These are phyloP conservation scores for Cyrtodaria siliqua DNA, from an alignment of 2,888 invertebrate genomes.

Conservation along the genomic window DNA sequence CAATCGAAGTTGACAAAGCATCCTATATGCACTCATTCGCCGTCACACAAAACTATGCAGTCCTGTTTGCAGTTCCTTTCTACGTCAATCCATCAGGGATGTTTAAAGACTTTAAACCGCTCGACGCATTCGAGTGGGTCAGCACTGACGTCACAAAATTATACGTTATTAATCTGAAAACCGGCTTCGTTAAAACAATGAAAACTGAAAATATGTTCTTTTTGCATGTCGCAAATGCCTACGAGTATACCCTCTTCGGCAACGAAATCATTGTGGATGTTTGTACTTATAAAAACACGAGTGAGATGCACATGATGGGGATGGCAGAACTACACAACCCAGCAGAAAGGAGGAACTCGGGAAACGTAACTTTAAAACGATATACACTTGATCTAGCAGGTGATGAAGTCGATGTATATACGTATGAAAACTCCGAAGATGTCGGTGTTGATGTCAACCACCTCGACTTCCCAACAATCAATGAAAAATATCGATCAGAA, in stretches of 20 bases:
- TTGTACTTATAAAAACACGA: conserved; percentile 57
- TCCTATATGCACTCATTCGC: conserved; percentile 83
- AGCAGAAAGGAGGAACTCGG: conserved; percentile 31
- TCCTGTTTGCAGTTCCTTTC: conserved; percentile 78
- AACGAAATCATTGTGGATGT: conserved; percentile 60
- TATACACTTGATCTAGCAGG: conserved; percentile 55
- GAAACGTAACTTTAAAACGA: conserved; percentile 45
- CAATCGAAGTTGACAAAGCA: conserved; percentile 68
- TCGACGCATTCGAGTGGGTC: conserved; percentile 75
- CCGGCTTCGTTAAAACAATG: conserved; percentile 63
- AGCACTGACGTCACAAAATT: conserved; percentile 63
- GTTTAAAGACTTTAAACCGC: conserved; percentile 65
- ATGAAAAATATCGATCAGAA: conserved; percentile 71
- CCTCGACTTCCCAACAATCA: conserved; percentile 79
- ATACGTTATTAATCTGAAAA: conserved; percentile 72
- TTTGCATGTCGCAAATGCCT: conserved; percentile 81
- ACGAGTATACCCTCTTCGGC: conserved; percentile 61
- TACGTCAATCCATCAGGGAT: conserved; percentile 73
- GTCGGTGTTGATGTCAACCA: conserved; percentile 5
- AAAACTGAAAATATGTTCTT: conserved; percentile 72
- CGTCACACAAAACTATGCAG: conserved; percentile 73
- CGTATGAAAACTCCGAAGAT: conserved; percentile 14
- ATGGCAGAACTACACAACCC: conserved; percentile 50
- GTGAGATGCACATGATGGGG: conserved; percentile 56
- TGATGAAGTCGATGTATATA: conserved; percentile 34